These are phyloP conservation scores for Caretta caretta DNA, from an alignment of 2,113 vertebrate species.

Conservation along the genomic window DNA sequence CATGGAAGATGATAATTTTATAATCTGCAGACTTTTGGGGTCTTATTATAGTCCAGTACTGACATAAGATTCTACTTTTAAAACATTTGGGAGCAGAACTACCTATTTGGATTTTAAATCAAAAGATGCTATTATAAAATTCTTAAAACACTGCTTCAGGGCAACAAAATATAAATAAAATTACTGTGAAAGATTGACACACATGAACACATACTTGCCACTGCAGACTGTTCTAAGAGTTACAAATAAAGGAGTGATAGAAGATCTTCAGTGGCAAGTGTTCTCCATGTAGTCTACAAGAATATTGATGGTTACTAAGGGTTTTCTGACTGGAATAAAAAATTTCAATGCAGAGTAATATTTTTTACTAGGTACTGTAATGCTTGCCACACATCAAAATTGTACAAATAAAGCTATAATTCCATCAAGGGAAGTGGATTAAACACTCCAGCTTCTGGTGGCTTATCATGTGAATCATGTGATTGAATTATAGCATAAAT, in stretches of 20 bases:
- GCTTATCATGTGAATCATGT: not conserved
- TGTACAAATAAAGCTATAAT: not conserved
- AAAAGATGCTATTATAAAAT: not conserved
- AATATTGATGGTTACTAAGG: not conserved
- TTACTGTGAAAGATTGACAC: not conserved
- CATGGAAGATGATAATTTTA: not conserved
- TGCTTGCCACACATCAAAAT: not conserved
- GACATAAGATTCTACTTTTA: not conserved
- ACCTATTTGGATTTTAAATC: not conserved
- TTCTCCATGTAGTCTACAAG: not conserved
- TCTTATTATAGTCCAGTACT: not conserved
- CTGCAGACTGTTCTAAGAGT: not conserved
- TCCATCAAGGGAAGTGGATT: not conserved
- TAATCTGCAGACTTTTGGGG: not conserved
- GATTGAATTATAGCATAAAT: conserved; percentile 42
- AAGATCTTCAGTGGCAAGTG: fast-evolving
- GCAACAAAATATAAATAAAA: not conserved
- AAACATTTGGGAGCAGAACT: not conserved
- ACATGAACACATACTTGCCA: not conserved
- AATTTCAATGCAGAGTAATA: fast-evolving
- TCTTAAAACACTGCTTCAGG: not conserved
- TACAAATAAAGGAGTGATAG: not conserved
- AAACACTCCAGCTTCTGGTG: not conserved
- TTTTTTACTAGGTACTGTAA: not conserved
- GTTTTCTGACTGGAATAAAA: not conserved